phyloP scores from a whole-genome alignment of 64 coral and sea anemone genomes.

The Stylophora pistillata region DNA sequence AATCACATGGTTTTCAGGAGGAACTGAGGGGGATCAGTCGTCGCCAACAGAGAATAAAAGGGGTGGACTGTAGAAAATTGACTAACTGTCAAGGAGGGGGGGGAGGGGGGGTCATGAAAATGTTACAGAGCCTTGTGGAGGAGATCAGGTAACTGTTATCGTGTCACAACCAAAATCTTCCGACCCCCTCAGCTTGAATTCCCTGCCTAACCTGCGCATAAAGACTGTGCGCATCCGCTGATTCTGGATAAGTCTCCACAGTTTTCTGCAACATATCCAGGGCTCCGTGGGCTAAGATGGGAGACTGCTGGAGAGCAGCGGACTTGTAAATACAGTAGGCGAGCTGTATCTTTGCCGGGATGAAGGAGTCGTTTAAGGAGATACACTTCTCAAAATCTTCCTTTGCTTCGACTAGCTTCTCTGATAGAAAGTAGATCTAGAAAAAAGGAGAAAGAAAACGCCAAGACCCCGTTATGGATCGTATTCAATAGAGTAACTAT shows the following conservation, averaged over 20 bases:
- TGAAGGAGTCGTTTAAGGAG: constrained; percentile 73
- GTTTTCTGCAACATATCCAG: constrained; percentile 84
- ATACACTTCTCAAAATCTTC: constrained; percentile 96
- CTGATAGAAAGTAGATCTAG: constrained; percentile 88
- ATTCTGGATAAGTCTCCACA: constrained; percentile 64
- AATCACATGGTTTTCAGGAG: too few relatives aligned
- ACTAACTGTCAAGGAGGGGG: too few relatives aligned
- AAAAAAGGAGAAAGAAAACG: background rate
- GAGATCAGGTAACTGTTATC: too few relatives aligned
- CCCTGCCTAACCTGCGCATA: constrained; percentile 76
- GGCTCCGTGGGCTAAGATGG: constrained; percentile 70
- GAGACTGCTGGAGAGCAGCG: constrained; percentile 71
- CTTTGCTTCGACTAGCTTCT: constrained; percentile 84
- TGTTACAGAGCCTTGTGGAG: too few relatives aligned
- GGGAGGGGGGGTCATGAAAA: too few relatives aligned
- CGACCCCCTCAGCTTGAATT: background rate
- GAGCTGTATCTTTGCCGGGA: constrained; percentile 85
- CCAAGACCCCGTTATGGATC: background rate
- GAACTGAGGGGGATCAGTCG: too few relatives aligned
- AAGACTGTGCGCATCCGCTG: constrained; percentile 83
- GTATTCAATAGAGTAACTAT: background rate
- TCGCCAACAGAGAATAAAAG: too few relatives aligned
- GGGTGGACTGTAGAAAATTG: too few relatives aligned
- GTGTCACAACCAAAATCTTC: too few relatives aligned
- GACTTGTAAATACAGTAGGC: constrained; percentile 97